Base-by-base conservation (phyloP, 2,797 vertebrate species). In the Dermochelys coriacea region DNA sequence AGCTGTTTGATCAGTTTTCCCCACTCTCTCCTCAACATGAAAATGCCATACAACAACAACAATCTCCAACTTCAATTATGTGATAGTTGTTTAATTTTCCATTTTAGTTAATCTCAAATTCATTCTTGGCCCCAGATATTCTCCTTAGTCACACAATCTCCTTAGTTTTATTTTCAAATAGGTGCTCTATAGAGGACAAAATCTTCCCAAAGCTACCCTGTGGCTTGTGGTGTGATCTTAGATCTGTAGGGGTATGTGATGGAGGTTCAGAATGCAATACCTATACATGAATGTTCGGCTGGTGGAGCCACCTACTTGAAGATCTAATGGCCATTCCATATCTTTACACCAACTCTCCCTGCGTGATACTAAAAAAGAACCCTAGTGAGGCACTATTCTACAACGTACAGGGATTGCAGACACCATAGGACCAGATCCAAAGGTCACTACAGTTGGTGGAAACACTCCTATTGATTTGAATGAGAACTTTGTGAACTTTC, bases 31-130 rank as follows among this genome's bases (percentile, higher is more conserved):
- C 5, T 27, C 82, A 75, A 86, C 50, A 84, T 55, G 59, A n/a
- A 80, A 84, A 80, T 74, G 21, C 50, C 34, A 80, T 87, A 64
- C 59, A 59, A 80, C 34, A 29, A 82, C 52, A 82, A 87, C 75
- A 84, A 45, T 61, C 74, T 41, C 55, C 89, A 92, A 31, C 25
- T 4, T 41, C 68, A 85, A 47, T 87, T 34, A 21, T 74, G 23
- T 75, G 14, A 37, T 37, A 21, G n/a, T 68, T 47, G 29, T 74
- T 77, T 77, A 45, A 19, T 50, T 55, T 79, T 27, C 45, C 80
- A 41, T 37, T 12, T 45, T 79, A 21, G 50, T 45, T 59, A 61
- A 87, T 84, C n/a, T 81, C 64, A 80, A 29, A 15, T 34, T 47
- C 27, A 49, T 45, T 78, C 47, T 74, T 80, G 59, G 47, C 55